A percentile compares a stretch with the other conserved stretches of the same genome.
Conservation (phyloP, 2,113 vertebrate species). For the Noctilio leporinus region DNA sequence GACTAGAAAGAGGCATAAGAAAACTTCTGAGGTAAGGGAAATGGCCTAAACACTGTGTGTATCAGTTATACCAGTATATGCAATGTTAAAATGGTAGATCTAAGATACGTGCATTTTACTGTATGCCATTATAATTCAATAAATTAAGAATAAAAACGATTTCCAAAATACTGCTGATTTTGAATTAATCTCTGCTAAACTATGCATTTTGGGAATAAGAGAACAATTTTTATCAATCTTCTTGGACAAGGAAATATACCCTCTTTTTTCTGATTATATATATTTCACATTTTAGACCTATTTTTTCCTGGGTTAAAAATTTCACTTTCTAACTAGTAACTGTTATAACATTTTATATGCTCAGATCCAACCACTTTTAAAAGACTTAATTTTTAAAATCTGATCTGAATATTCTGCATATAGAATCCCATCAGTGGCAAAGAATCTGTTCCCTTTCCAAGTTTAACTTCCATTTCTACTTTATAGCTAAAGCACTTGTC, state of each 20-base stretch:
- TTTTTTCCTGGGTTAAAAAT: slow-evolving; percentile 23
- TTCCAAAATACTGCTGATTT: neutral
- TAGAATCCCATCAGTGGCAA: neutral
- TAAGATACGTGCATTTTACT: neutral
- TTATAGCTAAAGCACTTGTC: neutral
- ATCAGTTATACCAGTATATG: neutral
- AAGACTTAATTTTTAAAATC: neutral
- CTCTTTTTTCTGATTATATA: neutral
- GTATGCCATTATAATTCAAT: neutral
- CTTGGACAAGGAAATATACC: neutral
- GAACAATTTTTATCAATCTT: neutral
- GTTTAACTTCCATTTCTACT: slow-evolving; percentile 26
- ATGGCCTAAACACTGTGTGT: neutral
- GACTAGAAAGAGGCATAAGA: neutral
- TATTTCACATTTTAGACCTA: neutral
- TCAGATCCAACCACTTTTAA: slow-evolving; percentile 12
- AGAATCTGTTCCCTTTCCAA: neutral
- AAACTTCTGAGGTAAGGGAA: neutral
- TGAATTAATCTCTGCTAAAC: neutral
- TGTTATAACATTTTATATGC: neutral
- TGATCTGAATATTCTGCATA: slow-evolving; percentile 16
- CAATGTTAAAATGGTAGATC: neutral
- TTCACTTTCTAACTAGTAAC: slow-evolving; percentile 9
- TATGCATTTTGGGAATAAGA: neutral
- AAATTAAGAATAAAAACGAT: neutral